Evolutionary conservation across 1,140 invertebrate species (phyloP).

Genomic region (Drosophila pandora): DNA sequence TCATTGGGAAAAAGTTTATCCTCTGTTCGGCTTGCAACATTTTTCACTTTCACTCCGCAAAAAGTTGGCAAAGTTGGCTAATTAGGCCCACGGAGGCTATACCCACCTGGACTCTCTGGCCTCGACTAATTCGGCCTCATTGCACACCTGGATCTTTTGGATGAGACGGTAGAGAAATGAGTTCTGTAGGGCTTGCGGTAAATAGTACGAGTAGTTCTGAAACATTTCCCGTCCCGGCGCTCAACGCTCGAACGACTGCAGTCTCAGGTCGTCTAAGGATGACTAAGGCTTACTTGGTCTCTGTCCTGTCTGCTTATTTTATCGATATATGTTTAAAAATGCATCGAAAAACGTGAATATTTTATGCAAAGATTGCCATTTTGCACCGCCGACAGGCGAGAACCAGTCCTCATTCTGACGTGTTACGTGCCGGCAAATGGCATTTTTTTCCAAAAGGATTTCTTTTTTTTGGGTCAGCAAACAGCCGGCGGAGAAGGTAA

Average conservation of each 20-base stretch:
- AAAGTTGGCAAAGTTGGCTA: constrained; percentile 54
- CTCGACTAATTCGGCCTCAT: constrained; percentile 52
- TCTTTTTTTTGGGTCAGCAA: constrained; percentile 69
- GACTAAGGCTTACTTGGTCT: constrained; percentile 39
- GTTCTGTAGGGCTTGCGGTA: constrained; percentile 62
- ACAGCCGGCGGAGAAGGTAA: constrained; percentile 27
- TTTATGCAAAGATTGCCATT: constrained; percentile 65
- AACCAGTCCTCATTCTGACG: constrained; percentile 51
- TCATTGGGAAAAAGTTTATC: constrained; percentile 63
- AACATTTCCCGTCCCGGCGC: constrained; percentile 51
- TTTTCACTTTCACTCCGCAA: constrained; percentile 63
- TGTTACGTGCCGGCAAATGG: constrained; percentile 56
- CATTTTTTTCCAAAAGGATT: constrained; percentile 22
- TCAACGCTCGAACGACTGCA: constrained; percentile 45
- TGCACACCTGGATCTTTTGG: constrained; percentile 71
- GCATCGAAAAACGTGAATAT: constrained; percentile 73
- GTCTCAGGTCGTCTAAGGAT: constrained; percentile 19
- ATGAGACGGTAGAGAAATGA: constrained; percentile 67
- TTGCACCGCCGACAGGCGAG: constrained; percentile 24
- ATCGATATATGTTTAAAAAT: constrained; percentile 73
- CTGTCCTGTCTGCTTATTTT: constrained; percentile 60
- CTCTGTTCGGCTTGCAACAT: constrained; percentile 25
- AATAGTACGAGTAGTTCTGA: constrained; percentile 57
- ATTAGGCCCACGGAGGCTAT: constrained; percentile 48
- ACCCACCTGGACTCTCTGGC: constrained; percentile 53